Percentiles rank a stretch among this genome's conserved stretches.
These are phyloP conservation scores for Xiphophorus hellerii DNA, from an alignment of 2,113 vertebrate genomes.

Conservation along the genomic window DNA sequence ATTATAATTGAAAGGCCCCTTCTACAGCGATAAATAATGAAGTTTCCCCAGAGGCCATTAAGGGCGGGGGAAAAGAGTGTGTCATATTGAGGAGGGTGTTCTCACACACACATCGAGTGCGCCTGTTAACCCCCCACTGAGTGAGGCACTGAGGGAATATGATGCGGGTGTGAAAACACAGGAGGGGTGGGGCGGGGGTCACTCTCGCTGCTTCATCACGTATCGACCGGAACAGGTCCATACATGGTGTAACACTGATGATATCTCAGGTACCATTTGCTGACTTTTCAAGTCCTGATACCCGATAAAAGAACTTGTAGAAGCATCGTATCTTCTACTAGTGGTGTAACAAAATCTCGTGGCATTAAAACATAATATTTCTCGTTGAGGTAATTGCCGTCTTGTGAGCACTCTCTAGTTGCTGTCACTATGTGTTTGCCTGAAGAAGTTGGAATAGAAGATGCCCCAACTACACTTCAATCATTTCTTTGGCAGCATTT, in stretches of 20 bases:
- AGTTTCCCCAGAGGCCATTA: slow-evolving; percentile 60
- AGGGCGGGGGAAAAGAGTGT: slow-evolving; percentile 27
- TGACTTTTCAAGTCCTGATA: neutral
- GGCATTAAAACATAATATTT: no score
- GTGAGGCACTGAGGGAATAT: slow-evolving; percentile 50
- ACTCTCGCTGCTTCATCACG: slow-evolving; percentile 49
- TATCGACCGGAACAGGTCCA: slow-evolving; percentile 39
- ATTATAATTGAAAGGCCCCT: slow-evolving; percentile 74
- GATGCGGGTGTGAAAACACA: slow-evolving; percentile 41
- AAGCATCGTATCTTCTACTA: neutral
- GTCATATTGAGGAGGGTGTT: slow-evolving; percentile 40
- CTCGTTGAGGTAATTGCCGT: no score
- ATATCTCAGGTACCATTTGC: slow-evolving; percentile 13
- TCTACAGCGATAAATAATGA: slow-evolving; percentile 71
- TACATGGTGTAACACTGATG: slow-evolving; percentile 9
- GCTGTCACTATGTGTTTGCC: no score
- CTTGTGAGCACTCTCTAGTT: no score
- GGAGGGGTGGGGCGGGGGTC: slow-evolving; percentile 13
- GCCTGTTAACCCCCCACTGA: slow-evolving; percentile 62
- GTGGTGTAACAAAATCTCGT: no score
- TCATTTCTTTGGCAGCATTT: no score
- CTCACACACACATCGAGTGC: slow-evolving; percentile 46
- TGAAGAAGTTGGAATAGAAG: no score
- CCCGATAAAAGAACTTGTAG: neutral
- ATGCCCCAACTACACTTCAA: no score